Evolutionary conservation across 1,140 invertebrate genomes (phyloP).

Genomic region (Macrosteles quadrilineatus): DNA sequence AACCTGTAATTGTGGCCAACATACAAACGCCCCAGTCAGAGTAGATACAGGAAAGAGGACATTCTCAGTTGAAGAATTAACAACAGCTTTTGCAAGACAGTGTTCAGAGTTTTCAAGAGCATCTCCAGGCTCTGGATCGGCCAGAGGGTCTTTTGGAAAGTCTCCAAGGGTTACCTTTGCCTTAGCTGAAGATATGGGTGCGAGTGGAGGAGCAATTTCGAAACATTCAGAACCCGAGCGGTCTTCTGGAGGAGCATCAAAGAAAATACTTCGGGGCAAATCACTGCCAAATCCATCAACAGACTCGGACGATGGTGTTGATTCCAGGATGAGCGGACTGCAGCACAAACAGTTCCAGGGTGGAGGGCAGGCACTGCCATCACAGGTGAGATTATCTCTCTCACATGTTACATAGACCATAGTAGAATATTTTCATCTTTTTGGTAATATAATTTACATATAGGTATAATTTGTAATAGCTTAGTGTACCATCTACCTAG

Average conservation of each 20-base stretch:
- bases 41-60: slow-evolving; percentile 40
- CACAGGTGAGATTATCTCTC: too few relatives aligned
- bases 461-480: too few relatives aligned
- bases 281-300: neutral
- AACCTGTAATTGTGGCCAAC: slow-evolving; percentile 43
- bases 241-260: slow-evolving; percentile 25
- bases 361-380: neutral
- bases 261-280: slow-evolving; percentile 22
- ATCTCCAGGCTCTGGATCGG: slow-evolving; percentile 33
- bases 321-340: slow-evolving; percentile 3
- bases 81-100: slow-evolving; percentile 31
- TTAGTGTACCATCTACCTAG: too few relatives aligned
- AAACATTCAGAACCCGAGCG: slow-evolving; percentile 9
- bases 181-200: slow-evolving; percentile 42
- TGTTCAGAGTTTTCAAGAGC: slow-evolving; percentile 33
- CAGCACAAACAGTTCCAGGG: slow-evolving; percentile 23
- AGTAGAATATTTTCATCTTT: too few relatives aligned
- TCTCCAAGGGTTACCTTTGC: slow-evolving; percentile 45
- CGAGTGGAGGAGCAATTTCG: slow-evolving; percentile 32
- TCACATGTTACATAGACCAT: too few relatives aligned
- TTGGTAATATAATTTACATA: too few relatives aligned
- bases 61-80: slow-evolving; percentile 43
- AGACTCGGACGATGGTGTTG: slow-evolving; percentile 16
- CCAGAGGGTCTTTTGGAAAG: slow-evolving; percentile 43
- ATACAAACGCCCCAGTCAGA: slow-evolving; percentile 32